Percentiles rank a stretch among this genome's conserved stretches.
Evolutionary conservation across 1,140 invertebrate genomes (phyloP).

Genomic region (Bombus vancouverensis): DNA sequence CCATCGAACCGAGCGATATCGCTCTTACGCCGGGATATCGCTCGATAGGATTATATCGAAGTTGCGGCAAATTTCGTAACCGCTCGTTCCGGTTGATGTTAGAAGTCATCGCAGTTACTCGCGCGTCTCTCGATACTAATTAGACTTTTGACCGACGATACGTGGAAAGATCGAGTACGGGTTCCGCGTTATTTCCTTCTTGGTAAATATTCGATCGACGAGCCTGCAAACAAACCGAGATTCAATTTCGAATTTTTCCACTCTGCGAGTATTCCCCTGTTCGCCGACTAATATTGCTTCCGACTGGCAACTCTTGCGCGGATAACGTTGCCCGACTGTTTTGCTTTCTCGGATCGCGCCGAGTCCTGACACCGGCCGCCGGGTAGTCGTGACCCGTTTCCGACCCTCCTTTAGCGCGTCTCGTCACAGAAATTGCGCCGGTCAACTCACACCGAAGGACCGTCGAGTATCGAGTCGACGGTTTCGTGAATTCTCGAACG

Average conservation of each 20-base stretch:
- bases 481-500: neutral
- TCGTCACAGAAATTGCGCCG: neutral
- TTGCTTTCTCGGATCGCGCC: neutral
- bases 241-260: conserved; percentile 19
- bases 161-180: neutral
- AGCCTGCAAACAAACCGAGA: conserved; percentile 1
- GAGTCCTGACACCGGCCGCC: neutral
- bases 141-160: neutral
- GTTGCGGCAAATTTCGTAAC: too few species aligned
- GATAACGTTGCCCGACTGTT: neutral
- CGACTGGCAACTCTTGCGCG: neutral
- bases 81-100: neutral
- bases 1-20: neutral
- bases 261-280: neutral
- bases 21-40: neutral
- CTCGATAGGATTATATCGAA: too few species aligned
- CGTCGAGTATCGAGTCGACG: neutral
- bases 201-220: conserved; percentile 15
- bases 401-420: neutral
- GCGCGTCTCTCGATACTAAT: neutral
- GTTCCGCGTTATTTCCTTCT: neutral
- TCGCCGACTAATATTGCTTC: conserved; percentile 32
- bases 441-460: too few species aligned
- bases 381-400: neutral
- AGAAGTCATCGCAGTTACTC: neutral